Evolutionary conservation across 2,888 invertebrate species (phyloP), one percentile per base, ranked within the genome.

Genomic region (Sinhomidia bicolor): DNA sequence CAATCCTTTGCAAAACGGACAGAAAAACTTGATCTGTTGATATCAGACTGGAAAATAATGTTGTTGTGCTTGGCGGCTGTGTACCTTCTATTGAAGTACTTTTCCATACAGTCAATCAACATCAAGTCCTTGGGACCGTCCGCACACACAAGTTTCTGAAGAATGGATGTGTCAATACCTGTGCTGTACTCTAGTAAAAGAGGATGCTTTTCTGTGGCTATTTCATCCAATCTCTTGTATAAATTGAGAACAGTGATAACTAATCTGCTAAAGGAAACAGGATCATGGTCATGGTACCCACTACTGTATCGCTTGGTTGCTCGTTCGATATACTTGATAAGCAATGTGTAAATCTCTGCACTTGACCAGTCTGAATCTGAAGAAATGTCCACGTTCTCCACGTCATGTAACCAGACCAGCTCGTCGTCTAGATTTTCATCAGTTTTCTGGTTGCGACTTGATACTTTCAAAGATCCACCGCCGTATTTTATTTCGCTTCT

Each of bases 51-150:
- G 17, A 4, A 47, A 4, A 44, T 47, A 4, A 47, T 44, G 26
- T n/a, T 47, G 23, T 44, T n/a, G 74, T 29, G 4, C 5, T 23
- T 47, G 0, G 74, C 2, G 12, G 5, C 12, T 10, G 26, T 1
- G 41, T 88, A 41, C 14, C 88, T 74, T 0, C 7, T 9, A 1
- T 29, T 6, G 26, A 90, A 88, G 47, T 90, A 88, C 2, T 54
- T 32, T 14, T 80, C 57, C 20, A 85, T 23, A 10, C n/a, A 29
- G 14, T 54, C 20, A 9, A 83, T n/a, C 2, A 26, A 3, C 14
- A 57, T 4, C 51, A 85, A 54, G 20, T 80, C 74, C 1, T 47
- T 17, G 32, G 14, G 65, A 14, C 57, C 79, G 7, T 36, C 20
- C 0, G 89, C 88, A 23, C 80, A 23, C 3, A 90, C 32, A 0